Evolutionary conservation across 2,797 vertebrate species (phyloP).

Genomic region (Lagodon rhomboides): DNA sequence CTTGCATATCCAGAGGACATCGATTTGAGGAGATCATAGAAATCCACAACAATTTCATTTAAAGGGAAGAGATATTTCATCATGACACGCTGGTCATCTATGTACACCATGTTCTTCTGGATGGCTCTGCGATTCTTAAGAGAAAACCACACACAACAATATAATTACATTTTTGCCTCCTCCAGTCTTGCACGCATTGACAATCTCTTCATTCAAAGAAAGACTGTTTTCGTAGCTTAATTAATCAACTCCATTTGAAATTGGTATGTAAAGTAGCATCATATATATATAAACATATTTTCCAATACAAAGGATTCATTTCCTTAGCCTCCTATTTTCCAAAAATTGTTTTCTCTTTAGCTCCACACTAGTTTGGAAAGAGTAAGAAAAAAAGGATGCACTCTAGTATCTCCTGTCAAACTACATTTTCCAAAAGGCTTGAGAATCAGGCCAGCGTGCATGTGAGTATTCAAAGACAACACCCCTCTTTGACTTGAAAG

Average conservation of each 20-base stretch:
- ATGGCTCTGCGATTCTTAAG: constrained; percentile 90
- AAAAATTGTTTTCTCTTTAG: not conserved
- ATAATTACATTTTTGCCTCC: not conserved
- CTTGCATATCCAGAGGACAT: constrained; percentile 98
- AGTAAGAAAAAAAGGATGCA: not conserved
- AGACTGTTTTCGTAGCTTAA: not conserved
- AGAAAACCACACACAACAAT: not conserved
- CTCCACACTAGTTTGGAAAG: not conserved
- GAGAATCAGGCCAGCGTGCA: not conserved
- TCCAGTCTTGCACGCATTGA: not conserved
- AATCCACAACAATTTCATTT: constrained; percentile 97
- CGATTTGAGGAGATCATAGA: constrained; percentile 96
- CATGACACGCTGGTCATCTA: constrained; percentile 94
- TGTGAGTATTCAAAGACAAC: not conserved
- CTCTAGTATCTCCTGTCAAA: constrained; percentile 21
- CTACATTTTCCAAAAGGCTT: not conserved
- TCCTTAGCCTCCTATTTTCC: not conserved
- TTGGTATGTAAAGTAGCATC: not conserved
- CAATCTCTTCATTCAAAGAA: not conserved
- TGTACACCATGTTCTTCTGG: constrained; percentile 95
- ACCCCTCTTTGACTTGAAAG: not conserved
- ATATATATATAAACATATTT: not conserved
- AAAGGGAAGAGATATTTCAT: constrained; percentile 96
- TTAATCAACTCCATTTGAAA: not conserved
- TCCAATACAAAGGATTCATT: not conserved